Evolutionary conservation across 2,113 vertebrate species (phyloP).

Genomic region (Pelmatolapia mariae): DNA sequence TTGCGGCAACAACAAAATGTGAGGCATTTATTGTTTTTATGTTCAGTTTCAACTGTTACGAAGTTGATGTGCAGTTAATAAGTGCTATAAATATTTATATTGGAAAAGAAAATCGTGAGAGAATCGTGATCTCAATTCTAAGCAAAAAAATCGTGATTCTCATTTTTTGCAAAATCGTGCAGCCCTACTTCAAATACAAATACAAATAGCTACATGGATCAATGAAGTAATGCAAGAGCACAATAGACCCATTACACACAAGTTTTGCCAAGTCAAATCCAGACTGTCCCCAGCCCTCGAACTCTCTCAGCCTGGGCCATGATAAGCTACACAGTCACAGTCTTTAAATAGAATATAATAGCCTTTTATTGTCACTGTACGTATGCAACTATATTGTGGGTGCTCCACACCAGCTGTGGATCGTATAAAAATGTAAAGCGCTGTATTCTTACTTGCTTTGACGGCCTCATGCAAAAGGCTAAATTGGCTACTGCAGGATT

Average conservation of each 20-base stretch:
- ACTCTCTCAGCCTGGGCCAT: not conserved
- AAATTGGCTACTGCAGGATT: not conserved
- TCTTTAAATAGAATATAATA: not conserved
- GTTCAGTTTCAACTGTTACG: no score
- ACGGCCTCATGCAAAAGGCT: not conserved
- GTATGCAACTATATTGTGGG: not conserved
- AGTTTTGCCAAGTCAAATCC: not conserved
- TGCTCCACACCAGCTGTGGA: not conserved
- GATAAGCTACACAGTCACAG: not conserved
- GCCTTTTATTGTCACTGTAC: not conserved
- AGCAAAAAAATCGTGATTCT: no score
- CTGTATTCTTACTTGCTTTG: not conserved
- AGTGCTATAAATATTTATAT: no score
- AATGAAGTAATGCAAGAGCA: not conserved
- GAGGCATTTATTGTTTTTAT: no score
- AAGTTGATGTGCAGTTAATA: no score
- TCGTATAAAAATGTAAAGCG: accelerated
- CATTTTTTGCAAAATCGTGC: no score
- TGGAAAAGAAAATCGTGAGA: no score
- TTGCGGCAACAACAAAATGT: no score
- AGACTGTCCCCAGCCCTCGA: not conserved
- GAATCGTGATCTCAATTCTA: no score
- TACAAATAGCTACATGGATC: not conserved
- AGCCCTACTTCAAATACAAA: not conserved
- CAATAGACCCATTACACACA: not conserved